phyloP scores from a whole-genome alignment of 1,140 invertebrate species.

The Drosophila seguyi region DNA sequence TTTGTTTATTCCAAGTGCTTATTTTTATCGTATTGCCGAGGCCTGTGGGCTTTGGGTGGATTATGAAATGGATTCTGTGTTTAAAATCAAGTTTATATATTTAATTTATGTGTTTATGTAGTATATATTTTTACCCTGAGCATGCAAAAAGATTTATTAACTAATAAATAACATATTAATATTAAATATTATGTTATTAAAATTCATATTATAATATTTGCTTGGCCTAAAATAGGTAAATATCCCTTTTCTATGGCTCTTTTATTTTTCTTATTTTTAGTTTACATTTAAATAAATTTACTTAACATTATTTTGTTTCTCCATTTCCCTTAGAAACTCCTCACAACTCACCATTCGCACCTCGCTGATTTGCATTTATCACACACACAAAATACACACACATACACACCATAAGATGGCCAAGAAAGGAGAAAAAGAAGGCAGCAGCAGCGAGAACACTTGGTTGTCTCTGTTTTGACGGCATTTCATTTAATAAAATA shows the following conservation, averaged over 20 bases:
- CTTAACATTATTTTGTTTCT: background rate
- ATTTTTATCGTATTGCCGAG: slow-evolving; percentile 44
- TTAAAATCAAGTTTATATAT: background rate
- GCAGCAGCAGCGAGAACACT: slow-evolving; percentile 1
- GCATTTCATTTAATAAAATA: slow-evolving; percentile 79
- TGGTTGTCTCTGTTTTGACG: slow-evolving; percentile 65
- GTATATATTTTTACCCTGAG: too few species aligned
- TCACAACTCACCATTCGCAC: slow-evolving; percentile 12
- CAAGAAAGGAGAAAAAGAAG: background rate
- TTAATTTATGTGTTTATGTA: too few species aligned
- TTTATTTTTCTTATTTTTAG: background rate
- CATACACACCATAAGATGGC: slow-evolving; percentile 22
- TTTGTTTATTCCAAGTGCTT: slow-evolving; percentile 31
- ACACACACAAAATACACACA: slow-evolving; percentile 20
- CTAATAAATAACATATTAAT: too few species aligned
- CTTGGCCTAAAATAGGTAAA: too few species aligned
- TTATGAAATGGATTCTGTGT: background rate
- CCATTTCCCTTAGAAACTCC: background rate
- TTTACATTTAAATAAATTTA: too few species aligned
- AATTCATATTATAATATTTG: too few species aligned
- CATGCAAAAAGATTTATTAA: too few species aligned
- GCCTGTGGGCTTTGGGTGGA: slow-evolving; percentile 1
- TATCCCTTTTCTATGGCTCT: too few species aligned
- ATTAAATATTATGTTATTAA: too few species aligned
- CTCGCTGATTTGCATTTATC: slow-evolving; percentile 58